Evolutionary conservation across 2,888 invertebrate species (phyloP), one percentile per base, ranked within the genome.

Genomic region (Melangyna quadrimaculata): DNA sequence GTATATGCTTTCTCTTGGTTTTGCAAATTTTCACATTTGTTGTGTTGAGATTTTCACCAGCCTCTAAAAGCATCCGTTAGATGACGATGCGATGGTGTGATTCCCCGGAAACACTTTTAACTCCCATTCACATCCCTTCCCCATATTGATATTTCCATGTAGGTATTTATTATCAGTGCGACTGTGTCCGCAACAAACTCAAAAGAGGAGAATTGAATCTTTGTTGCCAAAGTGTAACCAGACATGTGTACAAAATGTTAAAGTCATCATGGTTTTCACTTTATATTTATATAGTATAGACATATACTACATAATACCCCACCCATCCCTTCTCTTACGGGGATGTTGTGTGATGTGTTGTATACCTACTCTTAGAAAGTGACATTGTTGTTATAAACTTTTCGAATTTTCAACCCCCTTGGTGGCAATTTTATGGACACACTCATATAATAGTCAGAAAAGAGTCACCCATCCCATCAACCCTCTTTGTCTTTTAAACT

Each of bases 211-310:
- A 72, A 80, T 81, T 70, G 73, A 78, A 86, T 84, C 84, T 84
- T 80, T 84, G 84, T 84, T 80, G 65, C 75, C 75, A 84, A 84
- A 84, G 84, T 84, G 84, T 84, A 84, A 84, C 84, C 79, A 84
- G 84, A 84, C 84, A 84, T 79, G 84, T 84, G 84, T 84, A 79
- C 67, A 61, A 80, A 77, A 84, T 84, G 79, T 84, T 84, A 72
- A 72, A 79, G 84, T 77, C 84, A 84, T 84, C 84, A 79, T 79
- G 84, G 72, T 72, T 77, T 61, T 79, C 75, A 65, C 29, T 65
- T 45, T 45, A 65, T 43, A 32, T 65, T 45, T 45, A 65, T 43
- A 32, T 65, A 45, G 40, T 40, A 55, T 32, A 57, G 17, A 57
- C 55, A 65, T 53, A 65, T 3, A n/a, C n/a, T n/a, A n/a, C n/a